Evolutionary conservation across 2,113 vertebrate genomes (phyloP).

Genomic region (Phrynosoma platyrhinos): DNA sequence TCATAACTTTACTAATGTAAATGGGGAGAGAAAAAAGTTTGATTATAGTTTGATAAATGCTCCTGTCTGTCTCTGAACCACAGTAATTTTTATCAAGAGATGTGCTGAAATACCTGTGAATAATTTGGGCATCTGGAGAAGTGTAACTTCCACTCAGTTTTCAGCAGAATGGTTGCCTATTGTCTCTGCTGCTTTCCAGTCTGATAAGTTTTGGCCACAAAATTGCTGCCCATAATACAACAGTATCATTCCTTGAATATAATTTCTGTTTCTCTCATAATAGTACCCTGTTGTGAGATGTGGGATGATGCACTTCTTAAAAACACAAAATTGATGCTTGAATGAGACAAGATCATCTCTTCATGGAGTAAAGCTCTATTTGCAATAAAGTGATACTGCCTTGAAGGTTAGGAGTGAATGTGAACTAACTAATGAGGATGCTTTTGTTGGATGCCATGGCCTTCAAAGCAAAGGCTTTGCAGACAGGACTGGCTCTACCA

Average conservation of each 20-base stretch:
- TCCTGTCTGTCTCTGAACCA: slow-evolving; percentile 56
- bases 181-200: slow-evolving; percentile 28
- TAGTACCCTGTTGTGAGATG: not conserved
- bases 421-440: not conserved
- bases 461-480: not conserved
- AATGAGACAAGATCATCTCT: not conserved
- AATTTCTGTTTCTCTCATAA: slow-evolving; percentile 41
- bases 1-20: slow-evolving; percentile 69
- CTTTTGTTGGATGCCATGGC: not conserved
- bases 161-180: slow-evolving; percentile 37
- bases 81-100: slow-evolving; percentile 58
- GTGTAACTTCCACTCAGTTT: slow-evolving; percentile 49
- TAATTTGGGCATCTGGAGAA: slow-evolving; percentile 52
- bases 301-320: fast-evolving
- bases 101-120: slow-evolving; percentile 56
- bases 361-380: not conserved
- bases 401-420: not conserved
- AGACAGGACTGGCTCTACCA: too few relatives aligned
- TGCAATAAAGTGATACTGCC: not conserved
- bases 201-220: not conserved
- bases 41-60: slow-evolving; percentile 72
- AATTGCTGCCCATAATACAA: not conserved
- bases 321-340: not conserved
- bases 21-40: slow-evolving; percentile 57
- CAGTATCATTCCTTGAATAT: slow-evolving; percentile 12